Percentiles rank a stretch among this genome's conserved stretches.
Evolutionary conservation across 1,140 invertebrate genomes (phyloP).

Genomic region (Bombus sibiricus): DNA sequence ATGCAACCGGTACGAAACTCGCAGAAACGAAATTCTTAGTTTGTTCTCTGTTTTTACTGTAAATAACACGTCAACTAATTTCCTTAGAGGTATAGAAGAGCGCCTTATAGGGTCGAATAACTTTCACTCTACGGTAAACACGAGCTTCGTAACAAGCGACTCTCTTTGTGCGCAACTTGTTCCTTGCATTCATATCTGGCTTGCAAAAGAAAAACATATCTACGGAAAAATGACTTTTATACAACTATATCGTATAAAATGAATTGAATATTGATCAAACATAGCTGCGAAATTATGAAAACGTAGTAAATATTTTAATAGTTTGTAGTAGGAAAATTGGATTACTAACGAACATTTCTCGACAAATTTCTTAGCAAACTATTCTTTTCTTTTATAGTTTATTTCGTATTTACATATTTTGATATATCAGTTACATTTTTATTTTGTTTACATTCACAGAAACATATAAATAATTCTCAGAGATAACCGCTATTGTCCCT

Average conservation of each 20-base stretch:
- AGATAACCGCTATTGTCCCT: background rate
- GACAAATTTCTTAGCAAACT: no score
- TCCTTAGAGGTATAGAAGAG: background rate
- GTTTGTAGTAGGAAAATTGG: no score
- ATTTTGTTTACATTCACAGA: background rate
- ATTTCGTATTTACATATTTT: background rate
- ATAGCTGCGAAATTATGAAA: background rate
- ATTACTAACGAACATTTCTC: no score
- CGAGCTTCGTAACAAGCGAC: background rate
- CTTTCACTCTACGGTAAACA: constrained; percentile 25
- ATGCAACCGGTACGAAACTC: background rate
- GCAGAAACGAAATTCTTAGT: constrained; percentile 7
- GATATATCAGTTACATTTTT: background rate
- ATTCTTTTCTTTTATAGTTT: no score
- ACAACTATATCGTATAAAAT: no score
- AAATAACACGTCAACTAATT: constrained; percentile 31
- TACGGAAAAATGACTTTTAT: background rate
- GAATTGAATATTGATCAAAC: no score
- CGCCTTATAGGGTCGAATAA: background rate
- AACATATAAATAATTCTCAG: background rate
- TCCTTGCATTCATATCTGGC: constrained; percentile 3
- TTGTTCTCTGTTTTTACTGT: background rate
- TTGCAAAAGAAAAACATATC: background rate
- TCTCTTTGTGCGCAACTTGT: background rate
- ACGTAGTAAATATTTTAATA: background rate